Base-by-base conservation (phyloP, 2,888 invertebrate genomes). In the Epinotia brunnichana region DNA sequence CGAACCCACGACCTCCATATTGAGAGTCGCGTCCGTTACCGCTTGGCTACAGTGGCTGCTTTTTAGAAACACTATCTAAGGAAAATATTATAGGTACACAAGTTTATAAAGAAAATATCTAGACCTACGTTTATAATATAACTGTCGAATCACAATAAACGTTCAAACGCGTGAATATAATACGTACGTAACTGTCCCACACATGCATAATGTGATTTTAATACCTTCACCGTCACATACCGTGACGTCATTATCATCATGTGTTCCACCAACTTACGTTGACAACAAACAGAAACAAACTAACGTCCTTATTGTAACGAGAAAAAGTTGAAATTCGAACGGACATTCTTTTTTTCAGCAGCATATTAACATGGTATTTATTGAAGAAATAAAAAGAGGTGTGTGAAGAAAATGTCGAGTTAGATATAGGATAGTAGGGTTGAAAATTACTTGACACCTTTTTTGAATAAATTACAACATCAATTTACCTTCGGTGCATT, bases 181-280 rank as follows among this genome's bases (percentile, higher is more conserved):
- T 48, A 78, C 82, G 48, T 48, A 78, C 82, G 82, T 89, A 90
- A 88, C 89, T 84, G 89, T 90, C 86, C 83, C 79, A 80, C 83
- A 84, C 81, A 81, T 81, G 81, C 83, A 87, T 91, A 92, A 92
- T 92, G 92, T 90, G 85, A 90, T 92, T 92, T 92, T 92, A 92
- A 92, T 92, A 90, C 79, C 83, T 82, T 81, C 78, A 79, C 79
- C 82, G 79, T 84, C 87, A 87, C 83, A 76, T 74, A 90, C 84
- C 92, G 87, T 91, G 90, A 91, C 91, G 90, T 90, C 90, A 91
- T 92, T 91, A 91, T 82, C 85, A 81, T 82, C 84, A 82, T 79
- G 72, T 57, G 62, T 24, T 73, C 63, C 61, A 74, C 79, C 75
- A 74, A 44, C 41, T n/a, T 59, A 56, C 29, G 17, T 48, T 35